Evolutionary conservation across 2,113 vertebrate genomes (phyloP).

Genomic region (Clinocottus analis): DNA sequence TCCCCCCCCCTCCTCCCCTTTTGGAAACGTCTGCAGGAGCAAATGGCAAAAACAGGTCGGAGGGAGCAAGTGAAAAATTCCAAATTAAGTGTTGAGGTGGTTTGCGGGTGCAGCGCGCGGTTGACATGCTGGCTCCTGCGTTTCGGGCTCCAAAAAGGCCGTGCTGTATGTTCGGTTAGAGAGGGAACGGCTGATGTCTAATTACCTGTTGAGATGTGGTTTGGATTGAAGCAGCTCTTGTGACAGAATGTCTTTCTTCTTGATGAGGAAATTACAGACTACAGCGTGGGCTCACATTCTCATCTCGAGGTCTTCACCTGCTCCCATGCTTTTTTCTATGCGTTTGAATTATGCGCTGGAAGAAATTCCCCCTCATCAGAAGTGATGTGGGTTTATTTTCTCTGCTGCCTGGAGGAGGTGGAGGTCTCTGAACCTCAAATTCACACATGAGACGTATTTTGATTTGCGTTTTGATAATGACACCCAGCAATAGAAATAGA

Average conservation of each 20-base stretch:
- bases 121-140: slow-evolving; percentile 70
- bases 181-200: slow-evolving; percentile 62
- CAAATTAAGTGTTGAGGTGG: slow-evolving; percentile 55
- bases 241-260: slow-evolving; percentile 64
- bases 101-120: slow-evolving; percentile 44
- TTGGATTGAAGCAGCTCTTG: slow-evolving; percentile 64
- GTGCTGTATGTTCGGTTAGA: slow-evolving; percentile 51
- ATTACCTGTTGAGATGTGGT: slow-evolving; percentile 77
- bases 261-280: slow-evolving; percentile 77
- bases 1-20: slow-evolving; percentile 55
- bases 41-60: slow-evolving; percentile 73
- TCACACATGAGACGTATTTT: slow-evolving; percentile 58
- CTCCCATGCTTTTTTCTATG: slow-evolving; percentile 24
- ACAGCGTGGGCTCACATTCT: slow-evolving; percentile 46
- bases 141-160: slow-evolving; percentile 38
- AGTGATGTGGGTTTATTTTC: slow-evolving; percentile 62
- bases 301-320: slow-evolving; percentile 75
- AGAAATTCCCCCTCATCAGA: slow-evolving; percentile 60
- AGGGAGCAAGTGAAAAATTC: slow-evolving; percentile 61
- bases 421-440: slow-evolving; percentile 50
- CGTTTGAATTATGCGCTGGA: slow-evolving; percentile 53
- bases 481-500: slow-evolving; percentile 39
- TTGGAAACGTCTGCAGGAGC: slow-evolving; percentile 62
- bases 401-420: slow-evolving; percentile 52
- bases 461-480: slow-evolving; percentile 62